Conservation (phyloP, 2,888 invertebrate species). For the Himalopsyche tibetana region DNA sequence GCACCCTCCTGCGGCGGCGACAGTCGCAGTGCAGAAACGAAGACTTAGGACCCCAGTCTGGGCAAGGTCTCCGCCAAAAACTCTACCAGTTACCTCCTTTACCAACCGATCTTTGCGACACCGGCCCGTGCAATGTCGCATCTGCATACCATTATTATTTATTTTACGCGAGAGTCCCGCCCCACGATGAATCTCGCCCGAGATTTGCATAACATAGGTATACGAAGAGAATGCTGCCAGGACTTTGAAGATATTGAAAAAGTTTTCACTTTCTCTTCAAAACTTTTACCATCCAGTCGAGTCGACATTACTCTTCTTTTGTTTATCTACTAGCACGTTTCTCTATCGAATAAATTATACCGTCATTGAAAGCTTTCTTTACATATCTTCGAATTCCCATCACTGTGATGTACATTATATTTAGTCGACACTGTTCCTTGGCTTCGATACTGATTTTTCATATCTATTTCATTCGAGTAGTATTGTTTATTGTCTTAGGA, state of each 20-base stretch:
- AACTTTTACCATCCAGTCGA: conserved; percentile 40
- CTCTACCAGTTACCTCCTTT: conserved; percentile 42
- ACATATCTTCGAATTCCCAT: conserved; percentile 63
- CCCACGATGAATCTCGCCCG: conserved; percentile 11
- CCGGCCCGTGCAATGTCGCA: conserved; percentile 70
- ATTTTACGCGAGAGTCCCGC: conserved; percentile 12
- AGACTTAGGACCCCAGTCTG: conserved; percentile 89
- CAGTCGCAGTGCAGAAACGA: conserved; percentile 81
- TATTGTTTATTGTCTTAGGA: conserved; percentile 66
- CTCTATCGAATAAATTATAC: conserved; percentile 4
- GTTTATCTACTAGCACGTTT: conserved; percentile 54
- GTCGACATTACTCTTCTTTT: conserved; percentile 59
- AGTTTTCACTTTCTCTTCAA: conserved; percentile 59
- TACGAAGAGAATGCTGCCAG: conserved; percentile 63
- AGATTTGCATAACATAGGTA: conserved; percentile 49
- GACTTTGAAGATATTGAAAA: conserved; percentile 64
- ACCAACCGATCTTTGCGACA: conserved; percentile 70
- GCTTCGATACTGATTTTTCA: conserved; percentile 54
- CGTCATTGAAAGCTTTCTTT: conserved; percentile 61
- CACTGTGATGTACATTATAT: conserved; percentile 57
- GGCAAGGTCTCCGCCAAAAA: conserved; percentile 79
- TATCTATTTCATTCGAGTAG: conserved; percentile 56
- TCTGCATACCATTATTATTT: conserved; percentile 32
- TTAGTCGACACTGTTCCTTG: conserved; percentile 62
- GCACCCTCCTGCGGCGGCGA: conserved; percentile 70